Percentiles rank a stretch among this genome's conserved stretches.
phyloP scores from a whole-genome alignment of 2,797 vertebrate species.

The Sebastes elongatus region DNA sequence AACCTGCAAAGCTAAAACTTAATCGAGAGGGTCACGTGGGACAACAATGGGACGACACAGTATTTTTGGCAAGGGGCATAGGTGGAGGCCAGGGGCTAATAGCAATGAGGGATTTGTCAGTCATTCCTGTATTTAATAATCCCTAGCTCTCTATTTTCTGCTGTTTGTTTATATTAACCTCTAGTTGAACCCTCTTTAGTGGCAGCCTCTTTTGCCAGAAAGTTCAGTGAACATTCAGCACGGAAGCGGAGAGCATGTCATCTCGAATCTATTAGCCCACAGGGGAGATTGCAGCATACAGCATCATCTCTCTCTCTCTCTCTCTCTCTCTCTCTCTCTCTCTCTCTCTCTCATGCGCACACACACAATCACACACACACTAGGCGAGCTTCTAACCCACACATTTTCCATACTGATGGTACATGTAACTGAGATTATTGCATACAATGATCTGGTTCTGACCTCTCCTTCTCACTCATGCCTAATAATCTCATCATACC shows the following conservation, averaged over 20 bases:
- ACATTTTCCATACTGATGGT: slow-evolving; percentile 78
- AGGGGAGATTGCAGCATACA: slow-evolving; percentile 88
- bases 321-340: slow-evolving; percentile 49
- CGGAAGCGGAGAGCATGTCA: slow-evolving; percentile 92
- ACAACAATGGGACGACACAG: slow-evolving; percentile 53
- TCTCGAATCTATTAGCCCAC: slow-evolving; percentile 95
- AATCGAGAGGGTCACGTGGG: slow-evolving; percentile 58
- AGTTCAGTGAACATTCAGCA: slow-evolving; percentile 94
- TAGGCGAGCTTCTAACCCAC: slow-evolving; percentile 73
- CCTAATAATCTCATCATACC: slow-evolving; percentile 81
- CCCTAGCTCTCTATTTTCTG: slow-evolving; percentile 91
- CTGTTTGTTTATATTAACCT: slow-evolving; percentile 99
- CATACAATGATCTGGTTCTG: slow-evolving; percentile 72
- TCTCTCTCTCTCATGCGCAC: not conserved
- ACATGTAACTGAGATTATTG: slow-evolving; percentile 86
- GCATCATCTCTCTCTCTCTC: slow-evolving; percentile 68
- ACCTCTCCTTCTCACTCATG: slow-evolving; percentile 79
- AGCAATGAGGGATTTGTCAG: slow-evolving; percentile 94
- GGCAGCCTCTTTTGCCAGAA: slow-evolving; percentile 93
- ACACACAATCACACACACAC: slow-evolving; percentile 25
- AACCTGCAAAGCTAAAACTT: slow-evolving; percentile 32
- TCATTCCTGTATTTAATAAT: slow-evolving; percentile 93
- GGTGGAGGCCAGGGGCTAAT: slow-evolving; percentile 92
- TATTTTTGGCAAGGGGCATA: slow-evolving; percentile 75
- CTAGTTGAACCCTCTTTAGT: slow-evolving; percentile 97